Conservation (phyloP, 1,140 invertebrate genomes). For the Drosophila equinoxialis region DNA sequence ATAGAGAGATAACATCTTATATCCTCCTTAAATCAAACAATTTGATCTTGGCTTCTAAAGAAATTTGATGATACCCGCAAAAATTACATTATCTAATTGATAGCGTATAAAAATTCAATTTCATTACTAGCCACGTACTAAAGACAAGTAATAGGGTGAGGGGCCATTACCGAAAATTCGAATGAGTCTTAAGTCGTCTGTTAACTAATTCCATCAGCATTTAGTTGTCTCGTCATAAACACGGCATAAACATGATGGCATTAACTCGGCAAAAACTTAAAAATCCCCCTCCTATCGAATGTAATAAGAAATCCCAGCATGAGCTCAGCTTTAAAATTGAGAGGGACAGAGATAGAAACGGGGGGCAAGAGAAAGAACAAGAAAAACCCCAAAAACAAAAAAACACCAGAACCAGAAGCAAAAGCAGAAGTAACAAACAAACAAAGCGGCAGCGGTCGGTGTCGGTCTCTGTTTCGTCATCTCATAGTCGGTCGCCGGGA, state of each 20-base stretch:
- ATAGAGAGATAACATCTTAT: too few species aligned
- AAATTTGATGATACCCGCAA: too few species aligned
- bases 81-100: too few species aligned
- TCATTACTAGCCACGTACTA: background rate
- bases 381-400: conserved; percentile 32
- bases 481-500: conserved; percentile 10
- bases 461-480: conserved; percentile 31
- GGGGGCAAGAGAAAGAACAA: conserved; percentile 16
- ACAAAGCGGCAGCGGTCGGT: conserved; percentile 4
- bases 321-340: conserved; percentile 50
- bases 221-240: conserved; percentile 61
- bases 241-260: conserved; percentile 60
- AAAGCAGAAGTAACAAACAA: conserved; percentile 28
- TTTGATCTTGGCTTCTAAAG: too few species aligned
- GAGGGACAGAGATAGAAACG: background rate
- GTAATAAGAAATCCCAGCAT: conserved; percentile 58
- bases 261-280: conserved; percentile 48
- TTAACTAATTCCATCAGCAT: conserved; percentile 38
- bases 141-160: background rate
- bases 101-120: too few species aligned
- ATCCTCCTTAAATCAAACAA: too few species aligned
- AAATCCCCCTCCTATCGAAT: conserved; percentile 44
- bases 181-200: conserved; percentile 8
- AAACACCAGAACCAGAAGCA: conserved; percentile 17
- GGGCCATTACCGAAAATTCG: background rate